These are phyloP conservation scores for Melanotaenia maccullochi DNA, from an alignment of 2,797 vertebrate species.

Conservation along the genomic window DNA sequence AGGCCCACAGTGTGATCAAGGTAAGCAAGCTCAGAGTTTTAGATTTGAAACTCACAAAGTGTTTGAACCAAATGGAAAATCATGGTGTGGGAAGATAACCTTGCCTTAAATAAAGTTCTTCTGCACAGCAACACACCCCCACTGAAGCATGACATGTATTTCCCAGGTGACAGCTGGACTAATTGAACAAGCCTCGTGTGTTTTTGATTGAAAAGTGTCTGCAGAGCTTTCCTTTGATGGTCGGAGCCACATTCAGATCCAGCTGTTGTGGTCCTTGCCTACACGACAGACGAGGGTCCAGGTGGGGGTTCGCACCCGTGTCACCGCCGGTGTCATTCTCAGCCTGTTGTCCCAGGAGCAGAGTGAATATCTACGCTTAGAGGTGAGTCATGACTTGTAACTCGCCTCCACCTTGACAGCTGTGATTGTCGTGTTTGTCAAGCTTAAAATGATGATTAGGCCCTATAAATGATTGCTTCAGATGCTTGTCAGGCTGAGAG, in stretches of 20 bases:
- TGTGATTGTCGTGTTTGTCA: constrained; percentile 62
- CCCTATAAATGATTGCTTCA: constrained; percentile 53
- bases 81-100: constrained; percentile 54
- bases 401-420: constrained; percentile 48
- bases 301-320: constrained; percentile 85
- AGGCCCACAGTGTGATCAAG: constrained; percentile 73
- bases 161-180: constrained; percentile 59
- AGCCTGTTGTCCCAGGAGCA: constrained; percentile 84
- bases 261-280: constrained; percentile 78
- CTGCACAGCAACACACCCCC: constrained; percentile 8
- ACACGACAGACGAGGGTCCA: constrained; percentile 81
- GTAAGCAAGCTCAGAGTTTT: constrained; percentile 38
- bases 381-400: constrained; percentile 79
- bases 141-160: constrained; percentile 3
- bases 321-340: constrained; percentile 79
- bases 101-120: constrained; percentile 36
- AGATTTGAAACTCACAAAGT: constrained; percentile 31
- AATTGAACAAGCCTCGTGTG: constrained; percentile 60
- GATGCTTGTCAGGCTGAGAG: constrained; percentile 65
- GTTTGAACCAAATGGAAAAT: constrained; percentile 28
- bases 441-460: constrained; percentile 55
- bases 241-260: constrained; percentile 87
- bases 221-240: constrained; percentile 87
- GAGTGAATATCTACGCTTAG: constrained; percentile 87
- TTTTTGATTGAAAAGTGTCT: constrained; percentile 77